phyloP scores from a whole-genome alignment of 2,888 invertebrate species.

The Fabriciana adippe region DNA sequence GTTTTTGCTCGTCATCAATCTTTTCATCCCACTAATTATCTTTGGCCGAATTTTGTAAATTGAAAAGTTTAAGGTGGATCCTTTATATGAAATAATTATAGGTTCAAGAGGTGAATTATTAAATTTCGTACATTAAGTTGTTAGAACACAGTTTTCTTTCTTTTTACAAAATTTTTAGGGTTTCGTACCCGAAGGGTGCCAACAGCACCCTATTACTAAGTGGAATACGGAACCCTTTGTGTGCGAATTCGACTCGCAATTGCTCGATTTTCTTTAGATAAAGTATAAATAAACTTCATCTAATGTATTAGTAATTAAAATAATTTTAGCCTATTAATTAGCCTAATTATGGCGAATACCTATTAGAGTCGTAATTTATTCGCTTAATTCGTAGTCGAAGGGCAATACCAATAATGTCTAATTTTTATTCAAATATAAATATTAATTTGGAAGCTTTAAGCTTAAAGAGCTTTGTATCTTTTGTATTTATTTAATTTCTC shows the following conservation, averaged over 20 bases:
- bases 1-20: conserved; percentile 41
- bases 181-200: no score
- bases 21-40: conserved; percentile 42
- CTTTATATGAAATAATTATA: conserved; percentile 45
- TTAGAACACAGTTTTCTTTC: conserved; percentile 17
- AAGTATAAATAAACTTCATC: not conserved
- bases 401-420: no score
- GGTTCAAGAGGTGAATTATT: conserved; percentile 34
- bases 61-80: conserved; percentile 42
- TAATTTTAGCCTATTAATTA: no score
- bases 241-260: no score
- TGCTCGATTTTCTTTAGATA: not conserved
- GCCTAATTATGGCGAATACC: no score
- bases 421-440: no score
- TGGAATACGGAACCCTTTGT: no score
- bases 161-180: not conserved
- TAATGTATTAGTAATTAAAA: no score
- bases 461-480: not conserved
- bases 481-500: conserved; percentile 6
- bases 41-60: conserved; percentile 42
- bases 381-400: no score
- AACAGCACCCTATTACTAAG: no score
- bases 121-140: conserved; percentile 24
- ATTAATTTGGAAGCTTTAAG: not conserved
- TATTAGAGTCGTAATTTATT: no score